Base-by-base conservation (phyloP, 1,140 invertebrate species). In the Panagrolaimus sp. region DNA sequence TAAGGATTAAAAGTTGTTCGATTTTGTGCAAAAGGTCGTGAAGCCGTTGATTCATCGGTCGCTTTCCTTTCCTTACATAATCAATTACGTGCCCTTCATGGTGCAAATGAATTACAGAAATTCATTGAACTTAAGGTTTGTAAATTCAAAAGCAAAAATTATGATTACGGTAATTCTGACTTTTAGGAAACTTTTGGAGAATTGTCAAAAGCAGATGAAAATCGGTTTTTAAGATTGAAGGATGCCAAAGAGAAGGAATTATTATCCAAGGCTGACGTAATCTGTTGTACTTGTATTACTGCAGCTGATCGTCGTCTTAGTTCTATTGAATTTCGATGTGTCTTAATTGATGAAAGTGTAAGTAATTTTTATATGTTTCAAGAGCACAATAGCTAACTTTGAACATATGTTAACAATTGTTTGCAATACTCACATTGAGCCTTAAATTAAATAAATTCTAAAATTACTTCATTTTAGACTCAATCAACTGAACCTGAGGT, bases 201-300 rank as follows among this genome's bases (percentile, higher is more conserved):
- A 47, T 71, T 82, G 43, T 74, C 71, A 12, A 48, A 47, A 21
- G 81, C 84, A 62, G 96, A 99, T 84, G 95, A 98, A 83, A 92
- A 96, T 73, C 87, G 95, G 6, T 98, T 96, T 81, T 87, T 93
- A 15, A 89, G 90, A 43, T 83, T 99, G 72, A 96, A 96, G 76
- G 91, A 93, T 76, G 89, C 90, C 9, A 90, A 93, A 24, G 96
- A 98, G 82, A 89, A 92, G 71, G 91, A 96, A 73, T 85, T 98
- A 1, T 84, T 99, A 2, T 91, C 94, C 79, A 91, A 92, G 15
- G 96, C 96, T 17, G 96, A 99, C 85, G 96, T 99, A 0, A 95
- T 99, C 64, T 98, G 96, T 78, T 98, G 94, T 79, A 99, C 96
- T 0, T 98, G 96, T 85, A 95, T 99, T 0, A 94, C 94, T 45